Evolutionary conservation across 2,113 vertebrate species (phyloP), one percentile per base, ranked within the genome.

Genomic region (Oryzias melastigma): DNA sequence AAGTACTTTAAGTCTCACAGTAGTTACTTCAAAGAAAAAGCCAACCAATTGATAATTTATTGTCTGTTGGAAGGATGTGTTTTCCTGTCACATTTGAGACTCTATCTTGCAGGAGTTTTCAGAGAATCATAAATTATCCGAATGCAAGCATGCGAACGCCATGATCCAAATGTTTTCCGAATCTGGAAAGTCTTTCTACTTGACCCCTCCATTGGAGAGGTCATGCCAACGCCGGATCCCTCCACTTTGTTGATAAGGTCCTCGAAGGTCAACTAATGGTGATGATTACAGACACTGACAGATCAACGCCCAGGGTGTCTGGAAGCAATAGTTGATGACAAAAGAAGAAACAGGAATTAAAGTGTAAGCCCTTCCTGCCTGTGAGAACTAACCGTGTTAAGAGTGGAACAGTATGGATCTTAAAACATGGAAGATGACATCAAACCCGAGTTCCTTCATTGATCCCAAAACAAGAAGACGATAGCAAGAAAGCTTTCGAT

Each of bases 281-380:
- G 66, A 73, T 41, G 43, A 59, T 60, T 82, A 90, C 88, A 77
- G 76, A 85, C 84, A 85, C 75, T 84, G 81, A 88, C 80, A 77
- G 17, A 0, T 80, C 66, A 58, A 50, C 43, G 59, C 66, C 10
- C 60, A 35, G 29, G 17, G 17, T 18, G 58, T 0, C 41, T n/a
- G n/a, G 5, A 49, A 19, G 44, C 41, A 50, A 2, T 8, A 47
- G 43, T 50, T 46, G 65, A 58, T 58, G 54, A 40, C 29, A 53
- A 58, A 24, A 25, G 35, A 47, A 52, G 22, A 67, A 50, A 62
- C 29, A 10, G 54, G 24, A 57, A 54, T 19, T 14, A 44, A 16
- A 78, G 84, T 73, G 35, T 83, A 65, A 73, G 55, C 48, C 62
- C 82, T 81, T 80, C 35, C 40, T 20, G 40, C n/a, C 48, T 3